Evolutionary conservation across 2,888 invertebrate species (phyloP).

Genomic region (Phalangium opilio): DNA sequence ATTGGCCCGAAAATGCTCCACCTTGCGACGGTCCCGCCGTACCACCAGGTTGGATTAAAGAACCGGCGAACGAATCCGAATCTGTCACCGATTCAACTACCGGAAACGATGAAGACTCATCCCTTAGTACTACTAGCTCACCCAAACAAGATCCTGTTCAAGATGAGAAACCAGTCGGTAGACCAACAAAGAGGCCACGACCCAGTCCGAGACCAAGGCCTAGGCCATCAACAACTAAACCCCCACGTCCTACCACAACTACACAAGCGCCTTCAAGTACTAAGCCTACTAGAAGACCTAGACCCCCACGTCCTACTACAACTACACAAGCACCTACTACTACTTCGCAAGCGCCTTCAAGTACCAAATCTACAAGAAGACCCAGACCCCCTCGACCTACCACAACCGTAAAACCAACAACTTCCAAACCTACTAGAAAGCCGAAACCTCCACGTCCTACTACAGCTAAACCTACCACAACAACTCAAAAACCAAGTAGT

Average conservation of each 20-base stretch:
- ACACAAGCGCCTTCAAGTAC: not conserved
- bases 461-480: conserved; percentile 1
- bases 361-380: not conserved
- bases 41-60: too few species aligned
- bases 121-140: not conserved
- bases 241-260: not conserved
- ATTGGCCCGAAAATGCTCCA: conserved; percentile 57
- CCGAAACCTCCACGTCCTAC: not conserved
- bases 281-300: not conserved
- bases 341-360: not conserved
- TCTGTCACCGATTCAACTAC: not conserved
- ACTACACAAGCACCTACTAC: not conserved
- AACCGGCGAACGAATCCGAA: not conserved
- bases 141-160: too few species aligned
- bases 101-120: not conserved
- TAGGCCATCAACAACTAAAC: not conserved
- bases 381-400: not conserved
- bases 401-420: not conserved
- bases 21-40: conserved; percentile 46
- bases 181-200: not conserved
- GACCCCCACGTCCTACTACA: not conserved
- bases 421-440: not conserved
- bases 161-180: too few species aligned
- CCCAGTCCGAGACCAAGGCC: not conserved
- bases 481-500: not conserved